Evolutionary conservation across 2,113 vertebrate genomes (phyloP).

Genomic region (Pantherophis guttatus): DNA sequence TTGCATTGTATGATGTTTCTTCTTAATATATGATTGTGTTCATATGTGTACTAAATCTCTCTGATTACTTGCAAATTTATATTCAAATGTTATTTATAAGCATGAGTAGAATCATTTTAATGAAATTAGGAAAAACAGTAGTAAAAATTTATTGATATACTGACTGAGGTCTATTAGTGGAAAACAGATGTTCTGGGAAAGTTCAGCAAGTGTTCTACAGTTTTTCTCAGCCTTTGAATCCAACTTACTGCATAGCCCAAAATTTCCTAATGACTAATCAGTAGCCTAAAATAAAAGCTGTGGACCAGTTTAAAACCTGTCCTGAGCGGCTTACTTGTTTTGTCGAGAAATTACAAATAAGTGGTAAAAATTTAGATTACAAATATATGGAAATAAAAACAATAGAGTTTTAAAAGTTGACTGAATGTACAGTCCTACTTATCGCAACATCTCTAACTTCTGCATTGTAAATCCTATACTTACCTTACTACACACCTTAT

Average conservation of each 20-base stretch:
- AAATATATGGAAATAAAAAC: background rate
- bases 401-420: background rate
- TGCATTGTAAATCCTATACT: background rate
- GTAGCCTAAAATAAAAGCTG: background rate
- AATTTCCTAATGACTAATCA: background rate
- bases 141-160: background rate
- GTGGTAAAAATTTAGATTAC: background rate
- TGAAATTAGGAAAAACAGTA: background rate
- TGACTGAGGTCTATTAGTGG: background rate
- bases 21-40: background rate
- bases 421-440: background rate
- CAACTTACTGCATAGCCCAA: background rate
- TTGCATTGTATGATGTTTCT: background rate
- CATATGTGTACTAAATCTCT: background rate
- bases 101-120: background rate
- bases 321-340: background rate
- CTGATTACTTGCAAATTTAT: background rate
- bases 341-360: background rate
- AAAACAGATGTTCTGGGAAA: background rate
- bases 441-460: background rate
- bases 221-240: background rate
- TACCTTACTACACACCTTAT: background rate
- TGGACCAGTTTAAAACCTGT: background rate
- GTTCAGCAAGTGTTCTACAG: background rate
- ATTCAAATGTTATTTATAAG: background rate